Conservation (phyloP, 2,888 invertebrate species). For the Drosophila suboccidentalis region DNA sequence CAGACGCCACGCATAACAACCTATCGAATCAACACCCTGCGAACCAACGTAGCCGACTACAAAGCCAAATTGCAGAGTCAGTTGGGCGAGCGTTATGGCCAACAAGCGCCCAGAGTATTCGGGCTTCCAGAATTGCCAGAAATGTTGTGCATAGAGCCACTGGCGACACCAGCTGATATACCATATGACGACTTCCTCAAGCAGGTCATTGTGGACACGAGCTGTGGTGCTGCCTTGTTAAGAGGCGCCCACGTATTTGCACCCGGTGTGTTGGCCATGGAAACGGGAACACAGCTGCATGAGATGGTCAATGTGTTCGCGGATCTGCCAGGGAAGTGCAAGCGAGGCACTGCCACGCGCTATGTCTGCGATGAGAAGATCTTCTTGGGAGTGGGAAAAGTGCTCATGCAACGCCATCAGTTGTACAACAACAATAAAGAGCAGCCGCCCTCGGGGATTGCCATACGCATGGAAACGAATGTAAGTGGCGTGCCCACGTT, state of each 20-base stretch:
- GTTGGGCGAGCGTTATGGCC: conserved; percentile 40
- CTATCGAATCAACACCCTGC: conserved; percentile 89
- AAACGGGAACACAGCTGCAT: conserved; percentile 87
- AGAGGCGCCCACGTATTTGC: conserved; percentile 95
- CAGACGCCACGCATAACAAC: conserved; percentile 89
- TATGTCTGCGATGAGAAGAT: conserved; percentile 88
- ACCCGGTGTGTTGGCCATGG: conserved; percentile 93
- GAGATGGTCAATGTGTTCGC: conserved; percentile 92
- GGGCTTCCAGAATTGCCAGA: conserved; percentile 83
- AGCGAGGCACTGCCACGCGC: conserved; percentile 89
- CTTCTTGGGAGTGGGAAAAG: conserved; percentile 91
- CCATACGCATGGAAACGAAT: conserved; percentile 90
- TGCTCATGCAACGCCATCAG: conserved; percentile 89
- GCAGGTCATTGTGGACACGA: conserved; percentile 91
- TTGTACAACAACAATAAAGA: conserved; percentile 88
- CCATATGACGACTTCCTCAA: conserved; percentile 75
- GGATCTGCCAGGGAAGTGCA: conserved; percentile 91
- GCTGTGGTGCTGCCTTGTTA: conserved; percentile 92
- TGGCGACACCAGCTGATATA: conserved; percentile 16
- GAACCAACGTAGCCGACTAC: conserved; percentile 84
- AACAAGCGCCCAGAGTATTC: conserved; percentile 59
- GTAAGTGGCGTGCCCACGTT: conserved; percentile 90
- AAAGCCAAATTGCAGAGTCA: conserved; percentile 75
- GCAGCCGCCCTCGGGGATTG: conserved; percentile 85
- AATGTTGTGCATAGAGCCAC: conserved; percentile 79